Evolutionary conservation across 2,888 invertebrate genomes (phyloP), one percentile per base, ranked within the genome.

Genomic region (Brachycybe producta): DNA sequence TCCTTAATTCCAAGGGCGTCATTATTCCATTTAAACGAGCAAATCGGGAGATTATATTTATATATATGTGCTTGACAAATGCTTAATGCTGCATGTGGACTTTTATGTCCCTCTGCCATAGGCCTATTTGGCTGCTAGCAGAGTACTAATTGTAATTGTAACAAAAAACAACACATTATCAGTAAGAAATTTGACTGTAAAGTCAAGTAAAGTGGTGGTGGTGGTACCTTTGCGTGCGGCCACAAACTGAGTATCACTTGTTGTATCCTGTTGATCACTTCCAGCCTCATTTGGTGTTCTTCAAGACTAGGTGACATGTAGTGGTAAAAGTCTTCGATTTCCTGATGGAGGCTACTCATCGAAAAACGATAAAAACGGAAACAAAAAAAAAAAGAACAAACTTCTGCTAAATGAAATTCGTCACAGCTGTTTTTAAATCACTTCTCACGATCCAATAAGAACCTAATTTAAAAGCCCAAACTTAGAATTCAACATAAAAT

Each of bases 271-370:
- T 79, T 77, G 58, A 94, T 87, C 54, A 97, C 94, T 62, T 83
- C 81, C 49, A 83, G 76, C 55, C 97, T 77, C 68, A 95, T 80
- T 64, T 78, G 74, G 69, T 90, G 87, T 68, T 98, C 97, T 61
- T 87, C 85, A 62, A 79, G 78, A 53, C 88, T 85, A 27, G 95
- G 95, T 57, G 84, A 81, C 82, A 97, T 91, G 73, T 92, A 94
- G 62, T 79, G 74, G 72, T 81, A 92, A 73, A 97, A 94, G 71
- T 97, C 92, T 68, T 88, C 84, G 58, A 98, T 94, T 75, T 98
- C 97, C 69, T 95, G 84, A 70, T 97, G 94, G 54, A 98, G 75
- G 59, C 91, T 90, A n/a, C n/a, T n/a, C n/a, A n/a, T n/a, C n/a
- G n/a, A n/a, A n/a, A n/a, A n/a, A n/a, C n/a, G n/a, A n/a, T n/a